Percentiles rank a stretch among this genome's conserved stretches.
These are phyloP conservation scores for Gerosis bhagava DNA, from an alignment of 2,888 invertebrate genomes.

Conservation along the genomic window DNA sequence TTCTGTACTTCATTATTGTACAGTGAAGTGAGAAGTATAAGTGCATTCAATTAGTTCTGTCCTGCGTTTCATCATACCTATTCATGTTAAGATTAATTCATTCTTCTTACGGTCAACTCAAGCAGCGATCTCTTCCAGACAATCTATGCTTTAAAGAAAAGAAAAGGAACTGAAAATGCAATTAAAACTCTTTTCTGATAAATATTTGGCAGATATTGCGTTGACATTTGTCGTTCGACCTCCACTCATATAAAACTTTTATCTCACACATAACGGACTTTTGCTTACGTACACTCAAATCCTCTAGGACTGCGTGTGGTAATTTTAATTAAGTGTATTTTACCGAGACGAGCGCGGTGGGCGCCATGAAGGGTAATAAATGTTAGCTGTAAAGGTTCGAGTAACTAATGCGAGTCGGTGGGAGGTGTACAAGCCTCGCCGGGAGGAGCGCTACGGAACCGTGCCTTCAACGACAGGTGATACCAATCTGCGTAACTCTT, in stretches of 20 bases:
- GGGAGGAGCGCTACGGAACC: conserved; percentile 29
- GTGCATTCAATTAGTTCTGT: too few relatives aligned
- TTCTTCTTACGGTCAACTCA: too few relatives aligned
- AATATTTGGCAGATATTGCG: neutral
- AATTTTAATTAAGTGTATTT: conserved; percentile 79
- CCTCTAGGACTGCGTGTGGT: conserved; percentile 60
- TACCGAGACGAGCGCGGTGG: conserved; percentile 57
- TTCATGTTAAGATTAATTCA: too few relatives aligned
- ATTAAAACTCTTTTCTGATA: neutral
- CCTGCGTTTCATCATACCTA: too few relatives aligned
- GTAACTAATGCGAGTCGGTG: conserved; percentile 63
- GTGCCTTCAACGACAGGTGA: conserved; percentile 47
- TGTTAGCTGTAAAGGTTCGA: conserved; percentile 54
- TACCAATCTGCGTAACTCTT: conserved; percentile 57
- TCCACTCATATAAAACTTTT: conserved; percentile 44
- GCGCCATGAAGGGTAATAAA: conserved; percentile 59
- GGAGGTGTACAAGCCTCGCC: conserved; percentile 27
- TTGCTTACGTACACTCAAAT: conserved; percentile 51
- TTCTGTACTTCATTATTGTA: too few relatives aligned
- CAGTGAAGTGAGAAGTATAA: too few relatives aligned
- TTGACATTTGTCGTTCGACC: conserved; percentile 18
- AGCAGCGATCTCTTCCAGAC: too few relatives aligned
- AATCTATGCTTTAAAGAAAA: too few relatives aligned
- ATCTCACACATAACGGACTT: conserved; percentile 50
- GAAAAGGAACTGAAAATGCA: too few relatives aligned